Conservation (phyloP, 2,888 invertebrate genomes). For the Chirona hameri region DNA sequence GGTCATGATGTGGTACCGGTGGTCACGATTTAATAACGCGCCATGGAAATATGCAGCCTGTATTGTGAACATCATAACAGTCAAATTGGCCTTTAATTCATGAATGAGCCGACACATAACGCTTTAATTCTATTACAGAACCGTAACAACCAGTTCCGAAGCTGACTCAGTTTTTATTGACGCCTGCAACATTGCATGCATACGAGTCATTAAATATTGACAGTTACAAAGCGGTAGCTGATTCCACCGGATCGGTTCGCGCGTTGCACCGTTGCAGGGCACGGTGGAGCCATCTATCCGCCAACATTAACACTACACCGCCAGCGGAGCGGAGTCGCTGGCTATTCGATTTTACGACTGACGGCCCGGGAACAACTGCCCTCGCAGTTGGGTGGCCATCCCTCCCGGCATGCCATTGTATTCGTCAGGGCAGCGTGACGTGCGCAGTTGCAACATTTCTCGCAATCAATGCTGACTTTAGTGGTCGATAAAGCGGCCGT, state of each 20-base stretch:
- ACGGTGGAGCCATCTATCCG: background rate
- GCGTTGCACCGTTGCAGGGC: background rate
- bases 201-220: too few species aligned
- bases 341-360: background rate
- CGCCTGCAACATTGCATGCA: too few species aligned
- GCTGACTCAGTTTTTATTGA: too few species aligned
- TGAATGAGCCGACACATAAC: too few species aligned
- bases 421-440: background rate
- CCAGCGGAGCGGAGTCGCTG: background rate
- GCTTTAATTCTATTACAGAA: too few species aligned
- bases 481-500: background rate
- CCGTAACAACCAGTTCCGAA: too few species aligned
- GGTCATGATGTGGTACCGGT: background rate
- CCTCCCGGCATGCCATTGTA: background rate
- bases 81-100: too few species aligned
- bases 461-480: slow-evolving; percentile 22
- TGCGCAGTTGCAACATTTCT: slow-evolving; percentile 13
- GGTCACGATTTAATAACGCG: background rate
- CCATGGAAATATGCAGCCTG: background rate
- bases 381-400: background rate
- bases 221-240: too few species aligned
- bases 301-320: background rate
- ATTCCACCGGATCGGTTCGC: background rate
- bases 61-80: too few species aligned
- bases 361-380: background rate